Evolutionary conservation across 2,888 invertebrate species (phyloP), one percentile per base, ranked within the genome.

Genomic region (Actias luna): DNA sequence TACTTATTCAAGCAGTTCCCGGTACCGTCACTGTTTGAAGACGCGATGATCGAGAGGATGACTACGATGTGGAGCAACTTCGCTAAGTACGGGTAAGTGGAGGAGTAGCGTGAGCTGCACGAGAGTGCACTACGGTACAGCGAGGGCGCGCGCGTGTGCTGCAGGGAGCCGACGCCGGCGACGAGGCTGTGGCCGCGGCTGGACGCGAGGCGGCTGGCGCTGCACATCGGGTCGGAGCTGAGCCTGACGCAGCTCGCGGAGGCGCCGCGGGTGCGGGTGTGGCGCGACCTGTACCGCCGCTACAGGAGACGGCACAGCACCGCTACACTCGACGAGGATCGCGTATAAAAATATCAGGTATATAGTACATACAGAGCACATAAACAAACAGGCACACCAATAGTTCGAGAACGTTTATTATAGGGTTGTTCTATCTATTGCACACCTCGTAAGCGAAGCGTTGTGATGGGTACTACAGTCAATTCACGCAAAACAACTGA

Each of bases 11-110:
- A 67, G 18, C 60, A 67, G 16, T 62, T 66, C 14, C 57, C 63
- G 8, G 12, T 65, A 10, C 66, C 71, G 8, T n/a, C 59, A 1
- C 31, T 68, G n/a, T 64, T 67, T n/a, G 74, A 74, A 8, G 63
- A 16, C 18, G 39, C 61, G 18, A 71, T 72, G 64, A 72, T 74
- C 12, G 50, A 69, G 7, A 67, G 59, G 31, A 70, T 73, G 66
- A 72, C 70, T 5, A 67, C 67, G 0, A n/a, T 72, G 63, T 75
- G 72, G 72, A 73, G 70, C 0, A 72, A 75, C 57, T 75, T 75
- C 25, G 73, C 75, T 0, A 75, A 73, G 60, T 67, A 65, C 59
- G 67, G 71, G 72, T 69, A 8, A 65, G 69, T 67, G 36, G 16
- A 36, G 12, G 14, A 14, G n/a, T n/a, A n/a, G n/a, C n/a, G 14